Conservation (phyloP, 2,888 invertebrate species). For the Amorpha juglandis region DNA sequence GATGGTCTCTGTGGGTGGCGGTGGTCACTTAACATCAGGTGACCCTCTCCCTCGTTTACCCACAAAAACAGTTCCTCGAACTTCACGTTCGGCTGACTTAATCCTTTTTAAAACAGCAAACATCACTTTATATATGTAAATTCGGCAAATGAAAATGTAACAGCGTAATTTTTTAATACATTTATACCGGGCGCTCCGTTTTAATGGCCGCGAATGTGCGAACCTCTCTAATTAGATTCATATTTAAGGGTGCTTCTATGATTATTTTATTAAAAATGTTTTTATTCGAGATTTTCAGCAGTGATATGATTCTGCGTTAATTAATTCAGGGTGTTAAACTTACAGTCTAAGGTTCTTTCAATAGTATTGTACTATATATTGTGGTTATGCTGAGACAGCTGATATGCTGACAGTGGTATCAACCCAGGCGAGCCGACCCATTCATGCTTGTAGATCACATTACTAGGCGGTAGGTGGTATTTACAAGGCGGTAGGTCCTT, state of each 20-base stretch:
- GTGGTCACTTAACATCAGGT: too few species aligned
- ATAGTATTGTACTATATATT: too few species aligned
- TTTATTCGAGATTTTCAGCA: background rate
- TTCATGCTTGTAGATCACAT: too few species aligned
- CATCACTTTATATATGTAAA: conserved; percentile 15
- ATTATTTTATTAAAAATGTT: conserved; percentile 18
- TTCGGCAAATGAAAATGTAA: conserved; percentile 19
- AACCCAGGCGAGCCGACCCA: too few species aligned
- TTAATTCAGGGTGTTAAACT: background rate
- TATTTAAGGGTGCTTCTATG: conserved; percentile 18
- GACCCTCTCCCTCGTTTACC: too few species aligned
- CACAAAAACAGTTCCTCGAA: background rate
- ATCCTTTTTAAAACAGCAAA: conserved; percentile 4
- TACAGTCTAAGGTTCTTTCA: too few species aligned
- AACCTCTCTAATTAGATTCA: conserved; percentile 8
- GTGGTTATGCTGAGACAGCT: too few species aligned
- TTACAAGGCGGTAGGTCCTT: too few species aligned
- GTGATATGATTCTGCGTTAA: conserved; percentile 3
- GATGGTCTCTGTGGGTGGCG: too few species aligned
- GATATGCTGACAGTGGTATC: too few species aligned
- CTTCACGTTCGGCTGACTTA: conserved; percentile 1
- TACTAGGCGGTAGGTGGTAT: too few species aligned
- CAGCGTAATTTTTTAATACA: conserved; percentile 9
- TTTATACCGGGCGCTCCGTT: background rate
- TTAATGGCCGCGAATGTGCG: conserved; percentile 6